These are phyloP conservation scores for Aphelenchoides fujianensis DNA, from an alignment of 1,140 invertebrate species.

Conservation along the genomic window DNA sequence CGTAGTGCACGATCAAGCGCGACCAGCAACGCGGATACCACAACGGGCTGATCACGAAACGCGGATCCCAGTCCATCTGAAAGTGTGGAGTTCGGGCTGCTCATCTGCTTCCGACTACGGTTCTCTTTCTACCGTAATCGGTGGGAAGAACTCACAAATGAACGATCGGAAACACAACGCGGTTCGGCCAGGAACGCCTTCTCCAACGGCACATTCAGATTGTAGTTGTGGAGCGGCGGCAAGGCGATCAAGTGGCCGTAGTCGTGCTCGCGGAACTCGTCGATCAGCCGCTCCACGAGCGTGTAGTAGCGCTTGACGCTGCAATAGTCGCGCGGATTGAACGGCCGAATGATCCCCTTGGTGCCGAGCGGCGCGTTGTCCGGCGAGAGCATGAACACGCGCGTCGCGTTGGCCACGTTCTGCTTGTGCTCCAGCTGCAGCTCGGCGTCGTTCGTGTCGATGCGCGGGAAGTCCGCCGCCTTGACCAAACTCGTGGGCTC, in stretches of 20 bases:
- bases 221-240: neutral
- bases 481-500: too few relatives aligned
- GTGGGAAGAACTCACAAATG: neutral
- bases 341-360: slow-evolving; percentile 1
- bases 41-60: neutral
- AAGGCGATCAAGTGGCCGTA: neutral
- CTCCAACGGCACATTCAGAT: neutral
- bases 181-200: slow-evolving; percentile 3
- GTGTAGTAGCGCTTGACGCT: slow-evolving; percentile 10
- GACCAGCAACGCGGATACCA: slow-evolving; percentile 7
- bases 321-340: neutral
- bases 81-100: neutral
- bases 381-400: neutral
- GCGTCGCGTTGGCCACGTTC: neutral
- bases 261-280: neutral
- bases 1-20: slow-evolving; percentile 35
- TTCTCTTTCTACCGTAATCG: too few relatives aligned
- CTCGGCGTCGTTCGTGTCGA: neutral
- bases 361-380: neutral
- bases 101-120: too few relatives aligned
- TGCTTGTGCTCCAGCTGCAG: neutral
- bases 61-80: slow-evolving; percentile 5
- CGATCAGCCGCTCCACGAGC: neutral
- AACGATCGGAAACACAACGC: slow-evolving; percentile 1
- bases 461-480: too few relatives aligned